Conservation (phyloP, 2,797 vertebrate genomes). For the Botia almorhae region DNA sequence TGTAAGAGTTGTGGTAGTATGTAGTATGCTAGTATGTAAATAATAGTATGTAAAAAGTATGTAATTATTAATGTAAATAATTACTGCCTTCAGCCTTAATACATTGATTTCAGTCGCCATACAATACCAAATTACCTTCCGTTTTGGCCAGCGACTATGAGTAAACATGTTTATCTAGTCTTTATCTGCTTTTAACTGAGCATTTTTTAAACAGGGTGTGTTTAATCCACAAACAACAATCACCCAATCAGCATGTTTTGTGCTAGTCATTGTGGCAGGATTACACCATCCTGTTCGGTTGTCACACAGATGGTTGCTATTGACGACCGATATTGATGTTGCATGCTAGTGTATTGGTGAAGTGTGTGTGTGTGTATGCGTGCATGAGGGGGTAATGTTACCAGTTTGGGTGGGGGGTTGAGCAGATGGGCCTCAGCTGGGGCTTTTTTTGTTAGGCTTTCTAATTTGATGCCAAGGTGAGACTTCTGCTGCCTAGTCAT, state of each 20-base stretch:
- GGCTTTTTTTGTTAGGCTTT: conserved; percentile 52
- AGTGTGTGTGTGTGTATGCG: conserved; percentile 15
- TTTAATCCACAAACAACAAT: conserved; percentile 20
- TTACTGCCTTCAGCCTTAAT: background rate
- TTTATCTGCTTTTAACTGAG: conserved; percentile 18
- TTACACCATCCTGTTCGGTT: conserved; percentile 45
- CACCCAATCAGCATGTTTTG: conserved; percentile 21
- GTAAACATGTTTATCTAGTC: conserved; percentile 32
- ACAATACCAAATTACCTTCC: background rate
- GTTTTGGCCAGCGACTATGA: background rate
- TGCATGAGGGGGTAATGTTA: conserved; percentile 24
- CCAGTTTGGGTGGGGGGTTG: conserved; percentile 25
- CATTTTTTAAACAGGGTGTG: conserved; percentile 1
- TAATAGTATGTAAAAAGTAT: too few relatives aligned
- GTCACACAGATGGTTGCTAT: conserved; percentile 36
- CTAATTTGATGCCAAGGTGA: conserved; percentile 59
- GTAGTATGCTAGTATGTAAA: too few relatives aligned
- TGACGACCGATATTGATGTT: conserved; percentile 54
- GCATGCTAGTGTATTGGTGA: conserved; percentile 50
- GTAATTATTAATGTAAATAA: too few relatives aligned
- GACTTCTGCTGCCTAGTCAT: conserved; percentile 43
- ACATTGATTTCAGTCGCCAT: background rate
- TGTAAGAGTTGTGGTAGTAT: background rate
- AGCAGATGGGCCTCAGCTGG: conserved; percentile 61
- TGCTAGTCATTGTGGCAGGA: conserved; percentile 33